Evolutionary conservation across 2,888 invertebrate species (phyloP), one percentile per base, ranked within the genome.

Genomic region (Nephrocerus scutellatus): DNA sequence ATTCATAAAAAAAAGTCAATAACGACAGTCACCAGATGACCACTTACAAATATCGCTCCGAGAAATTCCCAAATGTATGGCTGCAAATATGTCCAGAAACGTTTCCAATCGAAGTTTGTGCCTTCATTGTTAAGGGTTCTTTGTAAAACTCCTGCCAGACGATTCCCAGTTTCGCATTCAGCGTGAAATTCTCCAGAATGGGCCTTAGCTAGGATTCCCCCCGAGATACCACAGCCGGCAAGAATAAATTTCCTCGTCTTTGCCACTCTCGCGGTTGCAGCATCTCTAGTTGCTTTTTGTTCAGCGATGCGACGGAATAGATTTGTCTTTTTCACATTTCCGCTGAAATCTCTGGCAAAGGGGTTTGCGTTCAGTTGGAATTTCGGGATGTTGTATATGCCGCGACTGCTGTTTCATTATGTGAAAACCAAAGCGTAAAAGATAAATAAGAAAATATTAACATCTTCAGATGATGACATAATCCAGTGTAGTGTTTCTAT

Each of bases 51-150:
- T 54, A 92, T 73, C 41, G 92, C 90, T 38, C 82, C 77, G 6
- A 82, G 56, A 36, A 92, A 73, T 48, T 84, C 76, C 76, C 80
- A 81, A 43, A 84, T 70, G 62, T 90, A 84, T 16, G 87, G 86
- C 57, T 74, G 72, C 3, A 92, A 65, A 59, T 91, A 82, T 10
- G 70, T 59, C 64, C 82, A 77, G 46, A 92, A 79, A 44, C 74
- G 77, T 14, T 64, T 71, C 89, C 89, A 91, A 58, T 88, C 83
- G 70, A 91, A 90, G 45, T 75, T 72, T 1, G 73, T 62, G 49
- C 74, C 72, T 36, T 76, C 75, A 32, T 73, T 72, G 6, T 72
- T 46, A 19, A 62, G 41, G 2, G 58, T 58, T 20, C 53, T 57
- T 29, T 62, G 58, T 2, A 59, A 25, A 1, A 59, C 55, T 2